These are phyloP conservation scores for Mastomys natalensis DNA, from an alignment of 2,113 vertebrate genomes.

Conservation along the genomic window DNA sequence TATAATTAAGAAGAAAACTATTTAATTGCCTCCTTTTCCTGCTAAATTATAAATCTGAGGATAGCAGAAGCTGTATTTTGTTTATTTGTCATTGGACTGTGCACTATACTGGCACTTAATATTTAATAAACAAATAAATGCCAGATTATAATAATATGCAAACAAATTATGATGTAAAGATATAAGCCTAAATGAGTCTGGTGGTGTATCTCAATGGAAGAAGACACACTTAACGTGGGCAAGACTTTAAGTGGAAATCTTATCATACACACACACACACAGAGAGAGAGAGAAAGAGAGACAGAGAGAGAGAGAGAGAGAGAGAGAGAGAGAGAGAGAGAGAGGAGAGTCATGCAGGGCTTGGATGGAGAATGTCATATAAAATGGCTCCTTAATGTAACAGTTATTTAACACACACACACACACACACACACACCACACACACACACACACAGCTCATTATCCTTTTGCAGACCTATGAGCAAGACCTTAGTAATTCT, in stretches of 20 bases:
- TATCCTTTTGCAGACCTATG: not conserved
- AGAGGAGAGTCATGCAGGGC: not conserved
- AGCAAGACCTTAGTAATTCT: not conserved
- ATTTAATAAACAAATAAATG: not conserved
- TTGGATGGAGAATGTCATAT: not conserved
- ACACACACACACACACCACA: too few relatives aligned
- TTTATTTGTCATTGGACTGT: not conserved
- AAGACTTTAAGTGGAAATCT: not conserved
- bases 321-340: too few relatives aligned
- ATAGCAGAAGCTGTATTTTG: not conserved
- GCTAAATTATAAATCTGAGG: conserved; percentile 18
- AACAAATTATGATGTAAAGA: not conserved
- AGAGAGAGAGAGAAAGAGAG: not conserved
- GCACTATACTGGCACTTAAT: not conserved
- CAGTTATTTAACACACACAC: not conserved
- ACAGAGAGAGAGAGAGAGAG: not conserved
- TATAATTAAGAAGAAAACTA: conserved; percentile 54
- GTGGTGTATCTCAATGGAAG: not conserved
- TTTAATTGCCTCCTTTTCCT: conserved; percentile 15
- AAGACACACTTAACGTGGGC: not conserved
- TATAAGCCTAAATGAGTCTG: not conserved
- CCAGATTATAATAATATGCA: not conserved
- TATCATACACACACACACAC: not conserved
- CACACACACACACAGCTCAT: not conserved
- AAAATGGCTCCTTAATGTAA: not conserved